Base-by-base conservation (phyloP, 2,113 vertebrate genomes). In the Hyaena hyaena region DNA sequence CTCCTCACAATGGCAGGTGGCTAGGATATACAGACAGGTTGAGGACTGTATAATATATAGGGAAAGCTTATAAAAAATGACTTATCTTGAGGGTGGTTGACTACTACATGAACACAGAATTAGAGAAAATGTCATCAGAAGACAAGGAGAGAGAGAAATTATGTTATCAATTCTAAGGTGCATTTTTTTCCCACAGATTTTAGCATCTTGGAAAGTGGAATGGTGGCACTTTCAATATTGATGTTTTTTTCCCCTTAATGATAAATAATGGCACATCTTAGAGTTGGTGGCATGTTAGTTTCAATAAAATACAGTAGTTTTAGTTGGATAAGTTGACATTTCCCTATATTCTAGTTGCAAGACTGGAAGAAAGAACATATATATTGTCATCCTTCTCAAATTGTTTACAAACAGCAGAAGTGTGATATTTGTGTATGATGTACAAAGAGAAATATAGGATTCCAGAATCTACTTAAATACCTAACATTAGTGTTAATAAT, bases 261-360 rank as follows among this genome's bases (percentile, higher is more conserved):
- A 77, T 87, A 35, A 83, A 39, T 33, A 96, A 73, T 61, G 39
- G 12, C 9, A 2, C 43, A 83, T 53, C 63, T 50, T 90, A 74
- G 68, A 69, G 26, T 86, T 61, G 53, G 65, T 82, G 43, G 35
- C 35, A 88, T 88, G 82, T 88, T 90, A 86, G 24, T 92, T 95
- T 96, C 82, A 65, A 91, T 82, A 91, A 93, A 91, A 45, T 85
- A 24, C 6, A 7, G 43, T 66, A 53, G 19, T 95, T 97, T 93
- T 66, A 93, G 58, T 77, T 69, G 48, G 43, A 33, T 88, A 90
- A 53, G 33, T 84, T 90, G 63, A 58, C 15, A 66, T 92, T 55
- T 90, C 39, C 35, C 24, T 88, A 14, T 88, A n/a, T 7, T 73
- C 33, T 11, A 74, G 0, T 79, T 94, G 66, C 33, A 39, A 90